Percentiles rank a stretch among this genome's conserved stretches.
phyloP scores from a whole-genome alignment of 2,113 vertebrate species.

The Vimba vimba region DNA sequence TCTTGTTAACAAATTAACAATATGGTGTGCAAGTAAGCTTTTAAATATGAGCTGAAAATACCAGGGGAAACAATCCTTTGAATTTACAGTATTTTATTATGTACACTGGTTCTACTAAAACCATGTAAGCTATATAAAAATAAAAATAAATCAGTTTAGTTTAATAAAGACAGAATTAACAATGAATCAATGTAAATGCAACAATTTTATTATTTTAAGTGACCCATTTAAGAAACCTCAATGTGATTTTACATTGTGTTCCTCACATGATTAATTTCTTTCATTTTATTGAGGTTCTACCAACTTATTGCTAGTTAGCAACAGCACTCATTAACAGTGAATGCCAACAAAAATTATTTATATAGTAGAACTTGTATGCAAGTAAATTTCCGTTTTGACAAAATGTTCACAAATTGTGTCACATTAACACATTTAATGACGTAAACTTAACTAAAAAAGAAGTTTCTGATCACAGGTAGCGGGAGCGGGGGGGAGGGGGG shows the following conservation, averaged over 20 bases:
- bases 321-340: neutral
- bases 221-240: neutral
- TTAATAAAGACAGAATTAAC: neutral
- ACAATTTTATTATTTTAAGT: neutral
- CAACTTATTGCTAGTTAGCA: neutral
- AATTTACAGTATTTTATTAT: neutral
- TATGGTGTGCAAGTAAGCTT: neutral
- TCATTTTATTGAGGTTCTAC: neutral
- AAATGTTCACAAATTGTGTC: neutral
- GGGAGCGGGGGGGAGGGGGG: too few relatives aligned
- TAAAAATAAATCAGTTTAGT: neutral
- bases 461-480: too few relatives aligned
- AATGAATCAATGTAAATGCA: neutral
- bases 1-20: constrained; percentile 9
- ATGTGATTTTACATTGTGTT: neutral
- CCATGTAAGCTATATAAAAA: neutral
- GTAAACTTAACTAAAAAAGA: neutral
- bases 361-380: neutral
- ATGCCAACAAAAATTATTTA: neutral
- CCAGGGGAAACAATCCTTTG: neutral
- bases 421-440: neutral
- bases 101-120: neutral
- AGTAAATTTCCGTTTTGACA: neutral
- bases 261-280: neutral
- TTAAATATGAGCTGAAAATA: neutral